Evolutionary conservation across 1,140 invertebrate genomes (phyloP).

Genomic region (Sitobion miscanthi): DNA sequence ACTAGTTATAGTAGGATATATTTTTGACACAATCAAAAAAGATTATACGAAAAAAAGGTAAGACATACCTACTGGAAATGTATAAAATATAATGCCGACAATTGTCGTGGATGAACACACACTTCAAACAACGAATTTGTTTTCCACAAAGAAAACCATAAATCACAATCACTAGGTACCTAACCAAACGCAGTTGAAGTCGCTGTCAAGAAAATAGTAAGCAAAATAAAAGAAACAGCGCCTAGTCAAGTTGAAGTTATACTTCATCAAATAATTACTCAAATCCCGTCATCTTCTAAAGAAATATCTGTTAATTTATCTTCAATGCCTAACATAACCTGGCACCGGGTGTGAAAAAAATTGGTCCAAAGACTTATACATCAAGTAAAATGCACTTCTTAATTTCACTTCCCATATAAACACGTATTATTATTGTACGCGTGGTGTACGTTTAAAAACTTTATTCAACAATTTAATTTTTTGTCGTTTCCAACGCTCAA

Average conservation of each 20-base stretch:
- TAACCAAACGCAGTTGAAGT: neutral
- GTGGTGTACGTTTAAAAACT: too few species aligned
- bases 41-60: neutral
- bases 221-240: neutral
- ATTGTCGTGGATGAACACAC: neutral
- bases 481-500: too few species aligned
- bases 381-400: neutral
- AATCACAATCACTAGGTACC: neutral
- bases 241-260: neutral
- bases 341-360: neutral
- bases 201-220: neutral
- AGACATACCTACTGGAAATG: neutral
- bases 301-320: neutral
- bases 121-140: neutral
- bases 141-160: neutral
- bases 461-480: too few species aligned
- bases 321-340: neutral
- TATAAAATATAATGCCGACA: neutral
- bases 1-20: neutral
- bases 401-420: too few species aligned
- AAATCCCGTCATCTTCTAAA: neutral
- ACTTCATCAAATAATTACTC: neutral
- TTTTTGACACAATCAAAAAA: neutral
- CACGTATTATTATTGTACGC: too few species aligned
- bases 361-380: neutral